Base-by-base conservation (phyloP, 2,888 invertebrate genomes). In the Tuta absoluta region DNA sequence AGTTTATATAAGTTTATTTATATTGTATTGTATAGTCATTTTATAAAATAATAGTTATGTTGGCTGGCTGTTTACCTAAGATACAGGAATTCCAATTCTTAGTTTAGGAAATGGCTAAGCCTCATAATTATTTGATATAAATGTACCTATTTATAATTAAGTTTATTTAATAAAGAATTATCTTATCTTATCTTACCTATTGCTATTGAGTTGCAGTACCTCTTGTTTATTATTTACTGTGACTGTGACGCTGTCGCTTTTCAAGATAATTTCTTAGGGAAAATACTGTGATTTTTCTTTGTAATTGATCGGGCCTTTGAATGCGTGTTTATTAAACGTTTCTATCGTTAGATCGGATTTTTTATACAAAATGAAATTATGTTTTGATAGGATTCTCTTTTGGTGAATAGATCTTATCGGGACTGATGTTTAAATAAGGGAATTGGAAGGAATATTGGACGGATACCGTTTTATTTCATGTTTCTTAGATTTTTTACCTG, bases 261-360 rank as follows among this genome's bases (percentile, higher is more conserved):
- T 45, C n/a, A 45, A 45, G n/a, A n/a, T n/a, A n/a, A 17, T 45
- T 45, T 41, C 41, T 7, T 45, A 3, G 5, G 45, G 4, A 45
- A 45, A 17, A 45, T 45, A 45, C 3, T 17, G 45, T 17, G n/a
- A 17, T 7, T 45, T 45, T 45, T 45, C 45, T 45, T 45, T 45
- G 45, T 45, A 45, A 45, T 45, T 45, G 45, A n/a, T 45, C 45
- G 17, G 1, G n/a, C 45, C 17, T 7, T 45, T 45, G n/a, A 4
- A 7, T 45, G 45, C 45, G 45, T 45, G 45, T 45, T 45, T 45
- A 45, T 45, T 45, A 17, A 17, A 45, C 45, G 45, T 45, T 45
- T 17, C 45, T 11, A n/a, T 45, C 45, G 45, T n/a, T n/a, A 17
- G 45, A 17, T n/a, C 45, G 45, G n/a, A 45, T 45, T n/a, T 17